phyloP scores from a whole-genome alignment of 2,797 vertebrate genomes.

The Clarias pachynema region DNA sequence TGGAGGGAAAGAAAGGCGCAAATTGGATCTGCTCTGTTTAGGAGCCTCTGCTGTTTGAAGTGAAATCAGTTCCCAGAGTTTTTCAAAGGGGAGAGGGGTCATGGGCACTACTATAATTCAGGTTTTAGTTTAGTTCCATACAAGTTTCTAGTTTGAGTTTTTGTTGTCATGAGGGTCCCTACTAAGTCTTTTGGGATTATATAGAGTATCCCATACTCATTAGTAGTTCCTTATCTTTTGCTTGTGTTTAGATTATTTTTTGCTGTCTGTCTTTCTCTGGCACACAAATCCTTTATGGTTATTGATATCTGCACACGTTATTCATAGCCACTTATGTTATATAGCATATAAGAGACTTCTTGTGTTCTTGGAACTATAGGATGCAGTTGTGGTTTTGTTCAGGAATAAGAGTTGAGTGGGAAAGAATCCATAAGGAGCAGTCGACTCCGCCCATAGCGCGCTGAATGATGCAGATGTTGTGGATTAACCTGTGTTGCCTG shows the following conservation, averaged over 20 bases:
- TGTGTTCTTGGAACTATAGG: slow-evolving; percentile 49
- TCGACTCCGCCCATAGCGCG: slow-evolving; percentile 44
- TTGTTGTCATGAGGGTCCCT: slow-evolving; percentile 47
- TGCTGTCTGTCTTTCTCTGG: neutral
- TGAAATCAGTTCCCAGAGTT: slow-evolving; percentile 78
- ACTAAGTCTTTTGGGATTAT: slow-evolving; percentile 27
- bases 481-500: slow-evolving; percentile 65
- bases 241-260: slow-evolving; percentile 26
- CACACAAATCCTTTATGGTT: neutral
- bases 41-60: slow-evolving; percentile 82
- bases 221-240: slow-evolving; percentile 30
- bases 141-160: slow-evolving; percentile 49
- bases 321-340: slow-evolving; percentile 26
- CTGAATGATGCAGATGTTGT: slow-evolving; percentile 59
- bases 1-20: slow-evolving; percentile 92
- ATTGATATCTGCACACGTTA: slow-evolving; percentile 35
- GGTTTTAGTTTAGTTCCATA: slow-evolving; percentile 59
- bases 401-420: slow-evolving; percentile 40
- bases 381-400: slow-evolving; percentile 48
- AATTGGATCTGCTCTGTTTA: slow-evolving; percentile 81
- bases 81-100: slow-evolving; percentile 58
- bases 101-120: slow-evolving; percentile 58
- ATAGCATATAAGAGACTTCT: slow-evolving; percentile 24
- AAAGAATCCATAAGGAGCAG: slow-evolving; percentile 46
- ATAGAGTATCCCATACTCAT: slow-evolving; percentile 18